Base-by-base conservation (phyloP, 2,797 vertebrate genomes). In the Prunella strophiata region DNA sequence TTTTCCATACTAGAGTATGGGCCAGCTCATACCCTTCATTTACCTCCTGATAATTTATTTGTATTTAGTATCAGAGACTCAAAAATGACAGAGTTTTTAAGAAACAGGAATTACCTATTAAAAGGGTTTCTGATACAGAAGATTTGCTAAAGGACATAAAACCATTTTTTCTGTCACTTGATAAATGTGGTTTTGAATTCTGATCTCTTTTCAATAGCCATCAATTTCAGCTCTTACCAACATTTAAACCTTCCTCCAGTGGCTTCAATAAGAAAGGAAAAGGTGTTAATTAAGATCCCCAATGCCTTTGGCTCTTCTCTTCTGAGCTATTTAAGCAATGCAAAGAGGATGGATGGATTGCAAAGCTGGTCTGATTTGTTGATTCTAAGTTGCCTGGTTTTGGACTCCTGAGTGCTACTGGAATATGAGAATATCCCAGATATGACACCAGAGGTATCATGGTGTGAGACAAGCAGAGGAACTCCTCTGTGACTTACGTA, bases 401-500 rank as follows among this genome's bases (percentile, higher is more conserved):
- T 42, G 20, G 50, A 45, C 38, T 65, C 67, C 34, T 17, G 50
- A 92, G n/a, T 25, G 43, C 75, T 72, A 9, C 27, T 47, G n/a
- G 47, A 61, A 58, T 5, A 61, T 3, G 50, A 61, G 68, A 67
- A 58, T 19, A 75, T 17, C 38, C 25, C 73, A 65, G 72, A 18
- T 3, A 29, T 1, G 11, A 52, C 68, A 57, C 20, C 16, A 34
- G 23, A 89, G 42, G 8, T 18, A 57, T 8, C 21, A 20, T 2
- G 45, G 50, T 19, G 22, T 1, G 16, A 82, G 23, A 30, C 5
- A 3, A 5, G 47, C 58, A 81, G 25, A 78, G 55, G 26, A 92
- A 67, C 22, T 42, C 27, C 82, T 23, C 57, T 23, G 25, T 3
- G 16, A 74, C 7, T 48, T 52, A 17, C 0, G 1, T 4, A 13